Evolutionary conservation across 2,797 vertebrate genomes (phyloP).

Genomic region (Pseudochirops corinnae): DNA sequence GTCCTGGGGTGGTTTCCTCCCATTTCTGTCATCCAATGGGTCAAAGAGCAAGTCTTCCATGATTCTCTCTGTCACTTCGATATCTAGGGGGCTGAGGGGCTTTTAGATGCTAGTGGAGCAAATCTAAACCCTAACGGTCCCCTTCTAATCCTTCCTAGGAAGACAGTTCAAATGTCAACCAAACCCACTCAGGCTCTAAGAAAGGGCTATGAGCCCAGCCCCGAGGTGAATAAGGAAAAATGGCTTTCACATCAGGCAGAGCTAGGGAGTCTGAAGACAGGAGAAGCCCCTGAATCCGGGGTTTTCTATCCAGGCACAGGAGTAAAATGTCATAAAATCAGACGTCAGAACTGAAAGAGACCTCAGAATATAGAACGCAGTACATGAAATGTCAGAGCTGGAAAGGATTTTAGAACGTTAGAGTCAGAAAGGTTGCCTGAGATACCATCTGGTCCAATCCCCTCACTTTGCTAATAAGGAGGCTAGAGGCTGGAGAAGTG

Average conservation of each 20-base stretch:
- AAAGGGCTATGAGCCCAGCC: neutral
- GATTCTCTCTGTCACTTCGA: neutral
- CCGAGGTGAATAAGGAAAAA: neutral
- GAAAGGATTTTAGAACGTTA: neutral
- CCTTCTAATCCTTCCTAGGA: neutral
- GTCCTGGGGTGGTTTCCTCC: neutral
- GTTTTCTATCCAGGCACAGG: neutral
- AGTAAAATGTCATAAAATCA: neutral
- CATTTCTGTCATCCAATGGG: neutral
- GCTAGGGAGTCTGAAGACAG: neutral
- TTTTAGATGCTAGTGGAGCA: neutral
- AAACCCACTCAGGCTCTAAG: neutral
- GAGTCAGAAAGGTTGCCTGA: neutral
- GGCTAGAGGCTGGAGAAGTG: neutral
- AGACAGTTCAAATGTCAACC: neutral
- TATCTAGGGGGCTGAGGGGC: neutral
- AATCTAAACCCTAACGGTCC: neutral
- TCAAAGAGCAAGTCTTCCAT: neutral
- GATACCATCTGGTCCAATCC: neutral
- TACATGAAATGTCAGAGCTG: neutral
- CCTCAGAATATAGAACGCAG: neutral
- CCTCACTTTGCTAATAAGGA: neutral
- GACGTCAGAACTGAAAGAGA: neutral
- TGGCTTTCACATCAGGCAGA: neutral
- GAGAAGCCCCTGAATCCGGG: neutral